These are phyloP conservation scores for Amphimedon queenslandica DNA, from an alignment of 37 sponge, comb jelly and placozoan genomes.

Conservation along the genomic window DNA sequence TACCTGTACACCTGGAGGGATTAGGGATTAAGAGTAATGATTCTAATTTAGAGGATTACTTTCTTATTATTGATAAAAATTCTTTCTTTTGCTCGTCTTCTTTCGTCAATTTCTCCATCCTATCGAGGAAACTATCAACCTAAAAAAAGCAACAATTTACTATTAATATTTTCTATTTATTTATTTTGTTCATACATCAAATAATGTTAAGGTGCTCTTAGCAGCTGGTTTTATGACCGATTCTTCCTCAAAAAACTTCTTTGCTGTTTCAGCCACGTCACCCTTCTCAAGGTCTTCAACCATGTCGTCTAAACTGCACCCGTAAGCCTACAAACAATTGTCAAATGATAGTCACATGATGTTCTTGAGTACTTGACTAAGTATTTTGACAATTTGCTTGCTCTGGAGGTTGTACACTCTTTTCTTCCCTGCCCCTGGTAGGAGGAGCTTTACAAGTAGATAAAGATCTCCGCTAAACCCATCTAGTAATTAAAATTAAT, in stretches of 20 bases:
- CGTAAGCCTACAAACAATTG: too few relatives aligned
- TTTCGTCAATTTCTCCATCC: constrained; percentile 61
- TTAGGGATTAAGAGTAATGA: not conserved
- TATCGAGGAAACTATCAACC: constrained; percentile 86
- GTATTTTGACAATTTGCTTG: constrained; percentile 85
- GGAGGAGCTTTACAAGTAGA: constrained; percentile 74
- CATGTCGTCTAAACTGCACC: constrained; percentile 77
- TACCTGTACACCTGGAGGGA: constrained; percentile 61
- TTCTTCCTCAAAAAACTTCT: constrained; percentile 70
- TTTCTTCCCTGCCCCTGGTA: constrained; percentile 81
- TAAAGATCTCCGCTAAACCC: constrained; percentile 65
- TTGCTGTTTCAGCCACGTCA: constrained; percentile 91
- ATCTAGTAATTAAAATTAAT: constrained; percentile 7
- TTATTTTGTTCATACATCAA: constrained; percentile 58
- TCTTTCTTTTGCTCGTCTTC: constrained; percentile 85
- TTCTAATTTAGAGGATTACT: constrained; percentile 17
- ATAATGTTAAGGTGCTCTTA: constrained; percentile 61
- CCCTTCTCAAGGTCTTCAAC: constrained; percentile 83
- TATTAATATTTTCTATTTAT: not conserved
- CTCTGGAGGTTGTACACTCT: constrained; percentile 93
- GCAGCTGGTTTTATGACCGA: constrained; percentile 26
- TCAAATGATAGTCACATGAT: too few relatives aligned
- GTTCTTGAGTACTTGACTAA: constrained; percentile 77
- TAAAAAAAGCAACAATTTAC: constrained; percentile 19
- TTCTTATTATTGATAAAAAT: constrained; percentile 47